phyloP scores from a whole-genome alignment of 2,797 vertebrate genomes.

The Lacerta bilineata region DNA sequence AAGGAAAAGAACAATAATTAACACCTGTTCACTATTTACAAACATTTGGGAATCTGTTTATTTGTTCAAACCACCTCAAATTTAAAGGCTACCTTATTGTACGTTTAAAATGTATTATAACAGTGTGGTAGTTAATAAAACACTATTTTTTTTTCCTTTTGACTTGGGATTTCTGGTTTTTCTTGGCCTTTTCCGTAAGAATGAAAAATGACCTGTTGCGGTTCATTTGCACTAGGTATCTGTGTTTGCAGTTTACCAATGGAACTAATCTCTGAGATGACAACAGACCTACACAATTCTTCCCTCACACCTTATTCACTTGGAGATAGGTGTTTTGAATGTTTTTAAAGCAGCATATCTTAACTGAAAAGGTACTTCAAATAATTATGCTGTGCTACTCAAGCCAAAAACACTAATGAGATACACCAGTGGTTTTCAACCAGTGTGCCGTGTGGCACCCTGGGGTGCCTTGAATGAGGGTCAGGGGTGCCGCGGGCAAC shows the following conservation, averaged over 20 bases:
- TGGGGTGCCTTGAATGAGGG: no score
- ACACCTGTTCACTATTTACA: slow-evolving; percentile 86
- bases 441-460: no score
- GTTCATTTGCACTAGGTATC: not conserved
- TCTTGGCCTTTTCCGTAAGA: slow-evolving; percentile 66
- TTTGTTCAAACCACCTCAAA: slow-evolving; percentile 87
- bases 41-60: slow-evolving; percentile 85
- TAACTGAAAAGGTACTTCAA: no score
- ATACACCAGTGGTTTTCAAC: no score
- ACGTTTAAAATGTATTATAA: slow-evolving; percentile 90
- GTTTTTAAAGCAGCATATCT: no score
- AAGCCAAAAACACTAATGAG: no score
- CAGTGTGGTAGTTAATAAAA: slow-evolving; percentile 89
- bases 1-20: slow-evolving; percentile 82
- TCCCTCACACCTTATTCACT: not conserved
- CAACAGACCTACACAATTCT: not conserved
- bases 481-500: no score
- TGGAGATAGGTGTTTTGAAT: not conserved
- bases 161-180: slow-evolving; percentile 82
- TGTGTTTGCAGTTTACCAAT: slow-evolving; percentile 12
- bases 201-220: not conserved
- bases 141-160: slow-evolving; percentile 89
- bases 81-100: slow-evolving; percentile 89
- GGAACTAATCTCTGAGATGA: not conserved
- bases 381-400: no score